Conservation (phyloP, 2,113 vertebrate species). For the Mixornis gularis region DNA sequence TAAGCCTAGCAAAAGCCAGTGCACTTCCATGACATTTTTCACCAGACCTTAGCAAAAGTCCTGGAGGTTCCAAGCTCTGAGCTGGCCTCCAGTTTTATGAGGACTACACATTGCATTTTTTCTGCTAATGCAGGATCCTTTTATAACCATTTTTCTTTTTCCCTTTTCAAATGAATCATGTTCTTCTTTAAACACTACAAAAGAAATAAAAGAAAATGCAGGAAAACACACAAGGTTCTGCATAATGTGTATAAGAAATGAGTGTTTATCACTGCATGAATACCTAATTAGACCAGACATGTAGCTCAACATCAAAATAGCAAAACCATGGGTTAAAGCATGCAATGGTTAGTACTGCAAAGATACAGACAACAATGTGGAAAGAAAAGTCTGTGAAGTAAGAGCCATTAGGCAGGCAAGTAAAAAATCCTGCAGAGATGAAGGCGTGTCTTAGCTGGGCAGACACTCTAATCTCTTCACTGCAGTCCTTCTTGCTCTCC, state of each 20-base stretch:
- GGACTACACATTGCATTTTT: background rate
- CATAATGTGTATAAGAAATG: conserved; percentile 15
- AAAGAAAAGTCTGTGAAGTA: background rate
- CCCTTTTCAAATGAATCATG: background rate
- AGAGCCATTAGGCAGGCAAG: conserved; percentile 4
- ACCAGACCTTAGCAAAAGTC: background rate
- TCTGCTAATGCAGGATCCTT: background rate
- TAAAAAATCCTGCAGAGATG: conserved; percentile 21
- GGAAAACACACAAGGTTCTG: background rate
- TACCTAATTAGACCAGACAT: conserved; percentile 21
- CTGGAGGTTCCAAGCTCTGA: background rate
- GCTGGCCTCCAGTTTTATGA: background rate
- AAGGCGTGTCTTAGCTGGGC: background rate
- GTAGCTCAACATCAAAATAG: background rate
- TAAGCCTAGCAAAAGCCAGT: background rate
- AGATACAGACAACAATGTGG: background rate
- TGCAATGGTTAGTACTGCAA: background rate
- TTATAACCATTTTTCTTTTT: background rate
- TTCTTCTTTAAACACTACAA: background rate
- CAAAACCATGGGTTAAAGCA: background rate
- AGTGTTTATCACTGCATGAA: conserved; percentile 9
- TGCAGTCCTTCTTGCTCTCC: background rate
- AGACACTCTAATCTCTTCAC: background rate
- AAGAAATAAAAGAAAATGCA: conserved; percentile 11
- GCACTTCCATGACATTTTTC: background rate